Percentiles rank a stretch among this genome's conserved stretches.
phyloP scores from a whole-genome alignment of 1,140 invertebrate species.

The Archegozetes longisetosus region DNA sequence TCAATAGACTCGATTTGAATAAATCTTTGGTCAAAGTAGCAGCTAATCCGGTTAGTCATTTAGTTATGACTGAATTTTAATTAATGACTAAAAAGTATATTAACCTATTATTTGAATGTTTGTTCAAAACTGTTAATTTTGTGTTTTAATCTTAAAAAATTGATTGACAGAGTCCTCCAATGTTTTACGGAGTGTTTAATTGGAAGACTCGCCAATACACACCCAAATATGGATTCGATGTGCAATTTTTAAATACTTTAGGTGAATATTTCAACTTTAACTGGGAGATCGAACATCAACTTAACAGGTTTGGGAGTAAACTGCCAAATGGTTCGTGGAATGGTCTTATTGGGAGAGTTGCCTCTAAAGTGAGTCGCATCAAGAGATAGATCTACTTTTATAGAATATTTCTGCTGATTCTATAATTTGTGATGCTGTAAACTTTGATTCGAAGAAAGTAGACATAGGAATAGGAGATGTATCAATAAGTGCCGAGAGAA shows the following conservation, averaged over 20 bases:
- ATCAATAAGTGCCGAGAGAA: not conserved
- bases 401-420: too few species aligned
- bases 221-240: not conserved
- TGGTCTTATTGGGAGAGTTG: not conserved
- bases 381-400: too few species aligned
- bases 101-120: too few species aligned
- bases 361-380: too few species aligned
- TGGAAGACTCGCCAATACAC: not conserved
- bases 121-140: too few species aligned
- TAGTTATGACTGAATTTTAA: too few species aligned
- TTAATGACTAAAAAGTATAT: too few species aligned
- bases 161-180: not conserved
- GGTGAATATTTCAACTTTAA: not conserved
- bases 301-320: not conserved
- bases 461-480: not conserved
- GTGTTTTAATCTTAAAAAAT: not conserved
- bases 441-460: too few species aligned
- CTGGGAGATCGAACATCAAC: not conserved
- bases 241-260: not conserved
- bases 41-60: too few species aligned
- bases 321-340: not conserved
- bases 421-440: too few species aligned
- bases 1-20: too few species aligned
- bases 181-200: slow-evolving; percentile 1
- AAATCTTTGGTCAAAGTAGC: too few species aligned